Percentiles rank a stretch among this genome's conserved stretches.
phyloP scores from a whole-genome alignment of 64 coral and sea anemone genomes.

The Montipora efflorescens region DNA sequence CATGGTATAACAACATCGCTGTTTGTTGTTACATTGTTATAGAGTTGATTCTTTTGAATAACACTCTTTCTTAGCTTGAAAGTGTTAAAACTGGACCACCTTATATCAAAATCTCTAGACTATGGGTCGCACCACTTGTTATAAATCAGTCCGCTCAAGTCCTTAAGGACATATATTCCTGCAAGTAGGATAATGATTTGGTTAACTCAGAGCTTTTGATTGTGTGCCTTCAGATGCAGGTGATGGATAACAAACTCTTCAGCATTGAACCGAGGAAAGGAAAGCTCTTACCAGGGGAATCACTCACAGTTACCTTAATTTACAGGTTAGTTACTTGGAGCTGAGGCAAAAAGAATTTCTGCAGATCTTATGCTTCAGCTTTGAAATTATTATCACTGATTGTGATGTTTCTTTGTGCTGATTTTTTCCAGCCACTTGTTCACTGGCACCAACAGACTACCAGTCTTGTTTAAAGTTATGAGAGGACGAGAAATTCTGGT shows the following conservation, averaged over 20 bases:
- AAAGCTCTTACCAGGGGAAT: conserved; percentile 72
- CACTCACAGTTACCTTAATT: conserved; percentile 75
- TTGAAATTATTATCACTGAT: neutral
- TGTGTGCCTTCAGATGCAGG: conserved; percentile 82
- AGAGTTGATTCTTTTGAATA: no score
- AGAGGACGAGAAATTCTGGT: conserved; percentile 96
- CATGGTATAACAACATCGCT: no score
- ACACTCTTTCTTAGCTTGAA: no score
- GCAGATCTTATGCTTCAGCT: neutral
- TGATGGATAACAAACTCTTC: conserved; percentile 95
- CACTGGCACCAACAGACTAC: conserved; percentile 88
- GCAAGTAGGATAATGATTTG: no score
- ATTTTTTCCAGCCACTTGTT: conserved; percentile 69
- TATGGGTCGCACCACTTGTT: no score
- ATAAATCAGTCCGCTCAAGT: no score
- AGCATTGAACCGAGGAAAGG: conserved; percentile 88
- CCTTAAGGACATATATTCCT: no score
- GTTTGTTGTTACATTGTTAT: no score
- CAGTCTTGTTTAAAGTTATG: conserved; percentile 87
- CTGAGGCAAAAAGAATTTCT: neutral
- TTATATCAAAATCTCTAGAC: no score
- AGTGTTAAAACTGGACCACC: no score
- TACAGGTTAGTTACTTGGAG: conserved; percentile 66
- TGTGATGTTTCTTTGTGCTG: neutral
- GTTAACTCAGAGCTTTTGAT: neutral